phyloP scores from a whole-genome alignment of 2,113 vertebrate species.

The Herpetotheres cachinnans region DNA sequence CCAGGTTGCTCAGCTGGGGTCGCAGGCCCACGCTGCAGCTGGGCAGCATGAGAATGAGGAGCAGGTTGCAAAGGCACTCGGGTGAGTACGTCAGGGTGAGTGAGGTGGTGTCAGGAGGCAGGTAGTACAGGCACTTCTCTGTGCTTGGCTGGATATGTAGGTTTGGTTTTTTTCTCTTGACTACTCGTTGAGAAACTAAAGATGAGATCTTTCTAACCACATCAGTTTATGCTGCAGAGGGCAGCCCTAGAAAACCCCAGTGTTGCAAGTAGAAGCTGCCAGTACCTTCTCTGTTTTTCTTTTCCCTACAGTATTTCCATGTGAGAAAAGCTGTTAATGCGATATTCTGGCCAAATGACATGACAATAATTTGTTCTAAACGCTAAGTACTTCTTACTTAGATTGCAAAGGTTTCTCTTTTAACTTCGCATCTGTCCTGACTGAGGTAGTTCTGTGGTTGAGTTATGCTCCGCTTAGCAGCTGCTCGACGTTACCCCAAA shows the following conservation, averaged over 20 bases:
- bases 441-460: background rate
- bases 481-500: background rate
- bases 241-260: background rate
- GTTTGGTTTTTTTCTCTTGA: background rate
- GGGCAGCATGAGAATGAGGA: background rate
- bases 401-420: background rate
- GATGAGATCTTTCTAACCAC: background rate
- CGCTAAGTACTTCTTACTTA: background rate
- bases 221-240: background rate
- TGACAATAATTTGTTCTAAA: background rate
- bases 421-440: background rate
- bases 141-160: background rate
- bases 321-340: background rate
- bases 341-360: background rate
- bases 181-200: background rate
- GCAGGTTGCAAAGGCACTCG: background rate
- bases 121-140: background rate
- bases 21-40: accelerated
- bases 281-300: background rate
- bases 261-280: background rate
- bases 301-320: background rate
- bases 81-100: background rate
- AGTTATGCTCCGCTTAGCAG: background rate
- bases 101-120: background rate
- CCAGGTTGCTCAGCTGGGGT: background rate